A percentile compares a stretch with the other conserved stretches of the same genome.
Conservation (phyloP, 37 sponge, comb jelly and placozoan genomes). For the Beroe ovata region DNA sequence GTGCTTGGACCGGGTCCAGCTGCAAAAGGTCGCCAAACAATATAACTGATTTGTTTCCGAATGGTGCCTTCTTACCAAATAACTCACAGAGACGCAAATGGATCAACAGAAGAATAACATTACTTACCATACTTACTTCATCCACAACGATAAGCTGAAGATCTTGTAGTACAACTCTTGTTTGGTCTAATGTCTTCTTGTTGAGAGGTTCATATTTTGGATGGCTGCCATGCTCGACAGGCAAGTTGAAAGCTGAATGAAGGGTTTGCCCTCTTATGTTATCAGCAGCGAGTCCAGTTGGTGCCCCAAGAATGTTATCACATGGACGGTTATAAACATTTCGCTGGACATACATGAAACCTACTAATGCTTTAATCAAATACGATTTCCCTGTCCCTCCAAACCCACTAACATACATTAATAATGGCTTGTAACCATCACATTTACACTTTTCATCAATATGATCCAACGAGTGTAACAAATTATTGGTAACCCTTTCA, state of each 20-base stretch:
- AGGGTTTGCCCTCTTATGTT: background rate
- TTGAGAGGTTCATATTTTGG: constrained; percentile 71
- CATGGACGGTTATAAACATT: background rate
- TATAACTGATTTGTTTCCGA: background rate
- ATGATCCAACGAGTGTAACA: background rate
- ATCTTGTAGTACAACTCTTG: too few relatives aligned
- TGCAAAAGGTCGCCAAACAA: background rate
- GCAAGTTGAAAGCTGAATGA: background rate
- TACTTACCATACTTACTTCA: background rate
- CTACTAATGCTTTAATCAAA: background rate
- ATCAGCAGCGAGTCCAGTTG: background rate
- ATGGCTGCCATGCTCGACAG: constrained; percentile 15
- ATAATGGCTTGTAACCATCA: background rate
- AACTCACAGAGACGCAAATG: background rate
- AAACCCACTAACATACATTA: background rate
- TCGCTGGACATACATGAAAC: background rate
- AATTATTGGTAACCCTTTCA: background rate
- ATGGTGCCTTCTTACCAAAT: background rate
- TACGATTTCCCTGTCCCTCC: background rate
- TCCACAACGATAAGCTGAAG: too few relatives aligned
- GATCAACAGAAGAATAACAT: background rate
- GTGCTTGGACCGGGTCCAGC: background rate
- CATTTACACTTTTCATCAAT: background rate
- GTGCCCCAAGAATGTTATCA: background rate
- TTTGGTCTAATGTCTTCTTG: constrained; percentile 67